Percentiles rank a stretch among this genome's conserved stretches.
phyloP scores from a whole-genome alignment of 2,797 vertebrate species.

The Pagetopsis macropterus region DNA sequence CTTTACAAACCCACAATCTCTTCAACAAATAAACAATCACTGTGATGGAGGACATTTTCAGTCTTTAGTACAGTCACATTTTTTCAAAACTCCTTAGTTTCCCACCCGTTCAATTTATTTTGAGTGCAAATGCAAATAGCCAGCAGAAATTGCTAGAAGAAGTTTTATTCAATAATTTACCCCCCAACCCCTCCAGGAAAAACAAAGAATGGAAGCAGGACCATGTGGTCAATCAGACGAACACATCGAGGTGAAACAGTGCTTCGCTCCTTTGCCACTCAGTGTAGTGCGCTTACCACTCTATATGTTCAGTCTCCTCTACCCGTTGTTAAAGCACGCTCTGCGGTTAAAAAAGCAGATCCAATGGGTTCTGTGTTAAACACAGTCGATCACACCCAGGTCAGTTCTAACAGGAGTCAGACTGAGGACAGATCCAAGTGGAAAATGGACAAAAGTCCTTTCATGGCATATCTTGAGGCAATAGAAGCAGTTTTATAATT shows the following conservation, averaged over 20 bases:
- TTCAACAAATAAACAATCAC: constrained; percentile 47
- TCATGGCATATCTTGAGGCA: constrained; percentile 85
- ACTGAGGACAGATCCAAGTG: constrained; percentile 59
- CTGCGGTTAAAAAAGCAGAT: constrained; percentile 34
- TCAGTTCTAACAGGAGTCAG: constrained; percentile 59
- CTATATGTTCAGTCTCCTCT: constrained; percentile 44
- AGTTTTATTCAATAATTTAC: constrained; percentile 82
- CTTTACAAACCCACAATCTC: constrained; percentile 37
- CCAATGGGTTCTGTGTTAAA: constrained; percentile 44
- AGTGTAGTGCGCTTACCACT: constrained; percentile 66
- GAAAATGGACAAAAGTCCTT: constrained; percentile 58
- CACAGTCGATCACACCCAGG: constrained; percentile 44
- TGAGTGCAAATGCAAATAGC: constrained; percentile 83
- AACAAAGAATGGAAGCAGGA: constrained; percentile 67
- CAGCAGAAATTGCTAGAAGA: constrained; percentile 73
- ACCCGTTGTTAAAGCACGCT: constrained; percentile 32
- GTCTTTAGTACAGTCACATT: constrained; percentile 59
- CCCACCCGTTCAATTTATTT: constrained; percentile 49
- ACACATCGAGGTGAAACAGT: constrained; percentile 62
- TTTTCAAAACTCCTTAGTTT: constrained; percentile 51
- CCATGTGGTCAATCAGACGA: constrained; percentile 56
- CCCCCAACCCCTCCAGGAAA: constrained; percentile 28
- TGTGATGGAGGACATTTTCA: constrained; percentile 48
- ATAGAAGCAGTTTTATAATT: constrained; percentile 82
- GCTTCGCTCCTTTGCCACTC: constrained; percentile 58